These are phyloP conservation scores for Solenodon paradoxus DNA, from an alignment of 2,113 vertebrate genomes.

Conservation along the genomic window DNA sequence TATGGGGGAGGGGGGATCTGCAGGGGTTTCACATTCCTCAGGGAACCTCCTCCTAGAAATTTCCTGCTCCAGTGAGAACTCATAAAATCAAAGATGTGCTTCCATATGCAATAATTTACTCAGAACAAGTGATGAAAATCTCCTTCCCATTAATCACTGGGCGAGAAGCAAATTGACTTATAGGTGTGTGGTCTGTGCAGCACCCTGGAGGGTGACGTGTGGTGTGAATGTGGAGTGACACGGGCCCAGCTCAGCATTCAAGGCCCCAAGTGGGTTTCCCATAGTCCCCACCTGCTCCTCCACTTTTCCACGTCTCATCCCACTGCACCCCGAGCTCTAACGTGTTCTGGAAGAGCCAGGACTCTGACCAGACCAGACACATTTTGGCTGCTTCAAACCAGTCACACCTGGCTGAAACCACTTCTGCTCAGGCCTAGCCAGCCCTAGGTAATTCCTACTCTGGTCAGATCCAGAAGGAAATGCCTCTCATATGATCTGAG, in stretches of 20 bases:
- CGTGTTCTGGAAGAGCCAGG: not conserved
- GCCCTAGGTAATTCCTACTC: not conserved
- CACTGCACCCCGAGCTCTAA: not conserved
- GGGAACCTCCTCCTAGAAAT: constrained; percentile 18
- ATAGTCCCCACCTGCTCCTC: not conserved
- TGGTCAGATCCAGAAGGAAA: not conserved
- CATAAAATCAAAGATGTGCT: constrained; percentile 53
- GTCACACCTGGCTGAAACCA: not conserved
- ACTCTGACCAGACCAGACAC: not conserved
- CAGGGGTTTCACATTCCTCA: not conserved
- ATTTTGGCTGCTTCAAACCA: not conserved
- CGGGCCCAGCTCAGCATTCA: not conserved
- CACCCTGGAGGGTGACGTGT: not conserved
- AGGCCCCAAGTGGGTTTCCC: not conserved
- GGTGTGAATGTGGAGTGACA: not conserved
- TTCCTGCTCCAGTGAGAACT: constrained; percentile 40
- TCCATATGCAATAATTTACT: constrained; percentile 33
- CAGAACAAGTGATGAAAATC: constrained; percentile 24
- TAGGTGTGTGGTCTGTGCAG: not conserved
- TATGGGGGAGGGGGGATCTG: not conserved
- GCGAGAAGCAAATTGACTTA: not conserved
- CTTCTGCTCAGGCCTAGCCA: not conserved
- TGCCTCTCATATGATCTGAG: not conserved
- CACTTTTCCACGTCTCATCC: accelerated
- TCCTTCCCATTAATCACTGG: constrained; percentile 7